Evolutionary conservation across 2,888 invertebrate genomes (phyloP).

Genomic region (Phorcus lineatus): DNA sequence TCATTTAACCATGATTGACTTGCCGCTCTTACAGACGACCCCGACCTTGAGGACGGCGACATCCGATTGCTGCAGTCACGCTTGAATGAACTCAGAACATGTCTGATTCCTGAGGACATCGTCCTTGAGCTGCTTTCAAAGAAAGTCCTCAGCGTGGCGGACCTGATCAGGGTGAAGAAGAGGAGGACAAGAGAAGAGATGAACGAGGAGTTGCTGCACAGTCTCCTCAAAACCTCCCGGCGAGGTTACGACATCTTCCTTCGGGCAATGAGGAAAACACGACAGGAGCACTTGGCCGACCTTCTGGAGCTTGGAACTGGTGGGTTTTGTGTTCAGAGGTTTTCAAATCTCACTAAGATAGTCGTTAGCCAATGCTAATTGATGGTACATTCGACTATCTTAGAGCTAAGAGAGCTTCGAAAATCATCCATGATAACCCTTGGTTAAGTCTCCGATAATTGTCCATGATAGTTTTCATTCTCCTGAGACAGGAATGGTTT

Average conservation of each 20-base stretch:
- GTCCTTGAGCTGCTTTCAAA: constrained; percentile 36
- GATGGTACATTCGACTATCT: too few relatives aligned
- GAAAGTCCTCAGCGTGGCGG: constrained; percentile 36
- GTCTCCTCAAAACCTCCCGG: constrained; percentile 37
- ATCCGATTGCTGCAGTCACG: constrained; percentile 8
- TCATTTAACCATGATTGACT: too few relatives aligned
- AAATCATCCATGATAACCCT: too few relatives aligned
- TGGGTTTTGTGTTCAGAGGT: not conserved
- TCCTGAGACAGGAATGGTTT: too few relatives aligned
- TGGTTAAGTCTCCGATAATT: too few relatives aligned
- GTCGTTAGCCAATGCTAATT: too few relatives aligned
- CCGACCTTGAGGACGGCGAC: not conserved
- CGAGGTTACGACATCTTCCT: constrained; percentile 38
- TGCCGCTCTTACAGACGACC: too few relatives aligned
- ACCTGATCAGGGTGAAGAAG: constrained; percentile 34
- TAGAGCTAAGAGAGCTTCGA: too few relatives aligned
- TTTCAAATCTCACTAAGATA: too few relatives aligned
- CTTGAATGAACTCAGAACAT: constrained; percentile 33
- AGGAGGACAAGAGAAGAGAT: constrained; percentile 29
- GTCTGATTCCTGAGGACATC: constrained; percentile 43
- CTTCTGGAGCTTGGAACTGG: constrained; percentile 25
- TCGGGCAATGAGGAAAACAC: constrained; percentile 33
- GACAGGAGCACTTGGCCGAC: constrained; percentile 42
- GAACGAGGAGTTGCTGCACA: constrained; percentile 39
- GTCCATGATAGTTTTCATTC: too few relatives aligned